Evolutionary conservation across 2,888 invertebrate species (phyloP).

Genomic region (Mesochorus sp.): DNA sequence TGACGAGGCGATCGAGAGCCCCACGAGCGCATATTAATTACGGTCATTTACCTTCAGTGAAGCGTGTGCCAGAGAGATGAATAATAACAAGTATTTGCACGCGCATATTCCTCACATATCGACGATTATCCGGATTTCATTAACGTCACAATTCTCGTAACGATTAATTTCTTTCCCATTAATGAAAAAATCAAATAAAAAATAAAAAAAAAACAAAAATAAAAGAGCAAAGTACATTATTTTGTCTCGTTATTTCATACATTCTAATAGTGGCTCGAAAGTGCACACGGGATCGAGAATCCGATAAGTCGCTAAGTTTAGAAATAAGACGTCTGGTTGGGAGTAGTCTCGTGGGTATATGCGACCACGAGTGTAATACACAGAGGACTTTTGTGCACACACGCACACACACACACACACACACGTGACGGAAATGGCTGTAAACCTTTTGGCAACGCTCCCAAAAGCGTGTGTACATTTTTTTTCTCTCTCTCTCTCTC

Average conservation of each 20-base stretch:
- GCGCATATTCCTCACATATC: background rate
- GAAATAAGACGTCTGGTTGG: conserved; percentile 52
- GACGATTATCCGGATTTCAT: conserved; percentile 16
- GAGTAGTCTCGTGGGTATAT: conserved; percentile 2
- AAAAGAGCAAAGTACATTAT: too few relatives aligned
- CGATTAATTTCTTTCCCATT: background rate
- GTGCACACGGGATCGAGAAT: conserved; percentile 40
- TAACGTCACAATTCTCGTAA: conserved; percentile 21
- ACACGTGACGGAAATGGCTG: conserved; percentile 30
- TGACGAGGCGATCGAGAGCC: conserved; percentile 36
- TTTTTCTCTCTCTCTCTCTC: too few relatives aligned
- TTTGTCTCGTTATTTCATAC: background rate
- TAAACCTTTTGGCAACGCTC: conserved; percentile 50
- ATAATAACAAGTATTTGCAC: conserved; percentile 8
- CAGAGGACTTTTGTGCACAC: conserved; percentile 5
- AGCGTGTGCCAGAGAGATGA: conserved; percentile 37
- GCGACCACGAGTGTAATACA: conserved; percentile 4
- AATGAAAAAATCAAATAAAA: too few relatives aligned
- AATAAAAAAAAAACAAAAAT: too few relatives aligned
- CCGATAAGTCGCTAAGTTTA: conserved; percentile 49
- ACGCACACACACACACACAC: background rate
- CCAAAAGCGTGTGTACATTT: too few relatives aligned
- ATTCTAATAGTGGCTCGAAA: too few relatives aligned
- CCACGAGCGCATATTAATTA: conserved; percentile 57
- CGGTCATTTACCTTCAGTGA: conserved; percentile 56